These are phyloP conservation scores for Clarias fuscus DNA, from an alignment of 2,797 vertebrate species.

Conservation along the genomic window DNA sequence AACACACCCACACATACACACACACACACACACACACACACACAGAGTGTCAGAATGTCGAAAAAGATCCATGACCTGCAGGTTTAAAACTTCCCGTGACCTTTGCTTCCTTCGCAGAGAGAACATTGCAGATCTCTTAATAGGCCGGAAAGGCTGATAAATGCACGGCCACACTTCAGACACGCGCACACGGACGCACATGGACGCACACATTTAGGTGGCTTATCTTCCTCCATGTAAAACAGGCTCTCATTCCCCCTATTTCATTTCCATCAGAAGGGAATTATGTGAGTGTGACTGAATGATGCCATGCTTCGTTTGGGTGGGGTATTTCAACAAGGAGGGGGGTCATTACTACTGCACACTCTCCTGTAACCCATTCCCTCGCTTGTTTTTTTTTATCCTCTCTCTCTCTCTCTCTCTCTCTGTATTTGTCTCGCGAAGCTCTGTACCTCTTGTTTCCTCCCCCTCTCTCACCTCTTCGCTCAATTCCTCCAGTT, in stretches of 20 bases:
- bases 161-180: conserved; percentile 42
- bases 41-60: conserved; percentile 56
- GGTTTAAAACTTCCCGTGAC: conserved; percentile 41
- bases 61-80: conserved; percentile 14
- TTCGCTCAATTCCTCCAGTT: neutral
- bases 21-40: conserved; percentile 43
- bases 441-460: conserved; percentile 20
- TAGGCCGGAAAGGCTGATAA: conserved; percentile 51
- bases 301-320: conserved; percentile 55
- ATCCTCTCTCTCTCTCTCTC: neutral
- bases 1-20: conserved; percentile 35
- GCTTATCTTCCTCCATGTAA: conserved; percentile 60
- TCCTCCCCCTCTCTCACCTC: conserved; percentile 1
- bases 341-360: neutral
- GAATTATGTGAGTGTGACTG: conserved; percentile 55
- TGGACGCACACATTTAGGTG: neutral
- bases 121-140: conserved; percentile 38
- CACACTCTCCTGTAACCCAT: neutral
- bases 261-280: conserved; percentile 60
- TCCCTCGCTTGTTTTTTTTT: neutral
- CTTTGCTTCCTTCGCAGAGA: conserved; percentile 35
- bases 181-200: conserved; percentile 26
- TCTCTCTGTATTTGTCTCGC: neutral
- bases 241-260: conserved; percentile 44
- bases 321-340: conserved; percentile 20